These are phyloP conservation scores for Orbicella faveolata DNA, from an alignment of 64 coral and sea anemone species.

Conservation along the genomic window DNA sequence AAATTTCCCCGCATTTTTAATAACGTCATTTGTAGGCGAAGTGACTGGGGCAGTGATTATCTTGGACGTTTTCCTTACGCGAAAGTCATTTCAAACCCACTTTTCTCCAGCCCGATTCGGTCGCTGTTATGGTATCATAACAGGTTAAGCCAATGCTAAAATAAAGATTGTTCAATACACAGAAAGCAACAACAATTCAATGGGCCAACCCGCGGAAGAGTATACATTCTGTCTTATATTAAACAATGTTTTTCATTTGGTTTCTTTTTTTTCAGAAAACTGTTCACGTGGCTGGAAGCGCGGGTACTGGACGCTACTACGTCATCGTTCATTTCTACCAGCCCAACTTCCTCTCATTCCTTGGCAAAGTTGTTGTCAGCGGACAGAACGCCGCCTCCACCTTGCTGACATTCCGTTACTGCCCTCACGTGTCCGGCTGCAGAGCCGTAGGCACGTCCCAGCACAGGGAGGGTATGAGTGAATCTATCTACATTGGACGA, in stretches of 20 bases:
- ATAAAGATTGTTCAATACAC: no score
- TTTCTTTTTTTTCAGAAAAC: conserved; percentile 60
- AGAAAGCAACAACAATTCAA: no score
- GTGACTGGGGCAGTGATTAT: no score
- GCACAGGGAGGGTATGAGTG: conserved; percentile 46
- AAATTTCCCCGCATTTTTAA: no score
- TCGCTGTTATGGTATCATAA: no score
- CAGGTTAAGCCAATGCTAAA: no score
- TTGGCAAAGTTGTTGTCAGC: conserved; percentile 76
- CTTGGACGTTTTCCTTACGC: no score
- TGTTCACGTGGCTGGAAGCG: conserved; percentile 57
- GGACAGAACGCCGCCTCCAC: conserved; percentile 62
- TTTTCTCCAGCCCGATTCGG: no score
- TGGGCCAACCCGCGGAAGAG: no score
- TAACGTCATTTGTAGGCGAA: no score
- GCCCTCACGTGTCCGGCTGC: conserved; percentile 90
- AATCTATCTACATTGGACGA: conserved; percentile 68
- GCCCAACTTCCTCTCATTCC: conserved; percentile 71
- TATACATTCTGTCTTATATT: no score
- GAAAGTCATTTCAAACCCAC: no score
- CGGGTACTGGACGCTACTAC: conserved; percentile 77
- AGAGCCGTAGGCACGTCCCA: conserved; percentile 52
- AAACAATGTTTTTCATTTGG: neutral
- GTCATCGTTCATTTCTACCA: conserved; percentile 94
- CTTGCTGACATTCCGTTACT: conserved; percentile 64